These are phyloP conservation scores for Drosophila neoperkinsi DNA, from an alignment of 2,888 invertebrate species.

Conservation along the genomic window DNA sequence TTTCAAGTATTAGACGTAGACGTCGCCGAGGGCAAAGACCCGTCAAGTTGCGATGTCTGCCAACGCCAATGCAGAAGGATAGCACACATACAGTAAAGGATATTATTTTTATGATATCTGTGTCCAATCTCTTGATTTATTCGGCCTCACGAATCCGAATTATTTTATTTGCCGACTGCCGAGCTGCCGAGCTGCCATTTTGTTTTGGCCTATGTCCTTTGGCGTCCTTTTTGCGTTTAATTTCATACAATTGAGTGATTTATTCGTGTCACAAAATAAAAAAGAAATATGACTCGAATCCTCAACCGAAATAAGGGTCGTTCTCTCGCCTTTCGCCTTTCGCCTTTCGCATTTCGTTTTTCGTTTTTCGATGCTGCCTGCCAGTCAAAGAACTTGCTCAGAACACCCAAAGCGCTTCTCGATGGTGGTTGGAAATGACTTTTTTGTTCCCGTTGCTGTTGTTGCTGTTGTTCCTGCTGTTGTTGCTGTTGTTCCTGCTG, in stretches of 20 bases:
- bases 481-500: constrained; percentile 16
- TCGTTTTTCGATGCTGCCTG: constrained; percentile 27
- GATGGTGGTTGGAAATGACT: constrained; percentile 59
- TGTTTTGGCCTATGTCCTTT: constrained; percentile 56
- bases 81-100: constrained; percentile 59
- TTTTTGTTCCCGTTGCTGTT: constrained; percentile 8
- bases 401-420: constrained; percentile 14
- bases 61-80: constrained; percentile 45
- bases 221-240: constrained; percentile 75
- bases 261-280: constrained; percentile 84
- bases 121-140: constrained; percentile 85
- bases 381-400: constrained; percentile 48
- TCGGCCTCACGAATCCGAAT: constrained; percentile 82
- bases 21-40: constrained; percentile 27
- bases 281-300: constrained; percentile 82
- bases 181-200: constrained; percentile 77
- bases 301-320: constrained; percentile 77
- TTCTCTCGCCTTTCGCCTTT: constrained; percentile 19
- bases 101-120: constrained; percentile 85
- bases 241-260: constrained; percentile 84
- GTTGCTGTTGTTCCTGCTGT: constrained; percentile 16
- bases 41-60: constrained; percentile 55
- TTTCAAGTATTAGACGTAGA: constrained; percentile 2
- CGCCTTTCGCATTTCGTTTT: constrained; percentile 2
- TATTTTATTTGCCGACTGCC: constrained; percentile 70